Base-by-base conservation (phyloP, 2,888 invertebrate species). In the Monochamus alternatus region DNA sequence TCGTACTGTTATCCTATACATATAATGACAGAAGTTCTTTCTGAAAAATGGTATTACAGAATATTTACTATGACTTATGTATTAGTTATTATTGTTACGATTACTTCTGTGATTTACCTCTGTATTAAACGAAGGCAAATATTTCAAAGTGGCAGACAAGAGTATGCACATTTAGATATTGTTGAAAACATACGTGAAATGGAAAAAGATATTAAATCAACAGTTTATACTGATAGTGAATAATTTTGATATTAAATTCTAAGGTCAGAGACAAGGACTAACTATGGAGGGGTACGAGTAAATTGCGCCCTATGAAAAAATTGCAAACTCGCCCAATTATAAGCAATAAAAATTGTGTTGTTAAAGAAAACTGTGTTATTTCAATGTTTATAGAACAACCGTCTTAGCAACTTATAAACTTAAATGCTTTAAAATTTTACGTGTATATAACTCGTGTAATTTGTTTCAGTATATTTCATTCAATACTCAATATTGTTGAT, bases 1-100 rank as follows among this genome's bases (percentile, higher is more conserved):
- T 82, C 81, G 59, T 89, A 87, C 78, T 89, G 89, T 82, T 89
- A 88, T 80, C 87, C 88, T 9, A 72, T 78, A 75, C 76, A 81
- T 72, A 73, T 86, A 75, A 73, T 81, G 31, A 71, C 78, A 14
- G 81, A 80, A 52, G 74, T 84, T 38, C 31, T 78, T 3, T 80
- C 86, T 58, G 85, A 85, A 74, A 84, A 82, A 74, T 88, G 87
- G 87, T 87, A 85, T 80, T 84, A 84, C 67, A 79, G 84, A 67
- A 75, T 86, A 66, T 85, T 85, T 75, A 72, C 84, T 55, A 72
- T 85, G 63, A 75, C 85, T n/a, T 81, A 80, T 73, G 51, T 85
- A 65, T 74, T 84, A 70, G 76, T 86, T 73, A 74, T 84, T 62
- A 43, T 81, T 59, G 68, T 83, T 66, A 76, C 81, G 38, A 68